phyloP scores from a whole-genome alignment of 2,797 vertebrate genomes.

The Lutjanus campechanus region DNA sequence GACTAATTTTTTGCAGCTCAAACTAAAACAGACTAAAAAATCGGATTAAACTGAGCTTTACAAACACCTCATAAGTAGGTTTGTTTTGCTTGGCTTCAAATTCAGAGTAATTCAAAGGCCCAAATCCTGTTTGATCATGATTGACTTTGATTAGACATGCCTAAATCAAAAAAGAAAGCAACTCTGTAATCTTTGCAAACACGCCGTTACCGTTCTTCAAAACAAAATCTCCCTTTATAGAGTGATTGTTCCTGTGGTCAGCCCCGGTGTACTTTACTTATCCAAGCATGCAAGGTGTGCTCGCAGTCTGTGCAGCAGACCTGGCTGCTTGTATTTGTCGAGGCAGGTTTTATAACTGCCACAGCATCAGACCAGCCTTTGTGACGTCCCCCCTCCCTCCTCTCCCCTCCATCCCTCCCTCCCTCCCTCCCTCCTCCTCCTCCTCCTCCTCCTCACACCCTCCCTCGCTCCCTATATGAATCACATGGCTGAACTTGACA shows the following conservation, averaged over 20 bases:
- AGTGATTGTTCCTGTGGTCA: slow-evolving; percentile 49
- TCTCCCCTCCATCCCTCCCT: neutral
- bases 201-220: slow-evolving; percentile 11
- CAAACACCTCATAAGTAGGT: neutral
- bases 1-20: too few relatives aligned
- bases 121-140: slow-evolving; percentile 47
- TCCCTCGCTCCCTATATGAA: slow-evolving; percentile 73
- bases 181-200: slow-evolving; percentile 51
- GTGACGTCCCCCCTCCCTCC: slow-evolving; percentile 62
- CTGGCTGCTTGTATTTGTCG: slow-evolving; percentile 69
- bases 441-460: slow-evolving; percentile 30
- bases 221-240: slow-evolving; percentile 28
- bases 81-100: neutral
- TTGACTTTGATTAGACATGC: slow-evolving; percentile 56
- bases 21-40: too few relatives aligned
- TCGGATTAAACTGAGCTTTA: neutral
- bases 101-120: slow-evolving; percentile 13
- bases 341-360: slow-evolving; percentile 83
- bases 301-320: slow-evolving; percentile 44
- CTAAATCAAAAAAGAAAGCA: slow-evolving; percentile 17
- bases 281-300: slow-evolving; percentile 59
- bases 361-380: slow-evolving; percentile 77
- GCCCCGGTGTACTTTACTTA: slow-evolving; percentile 15
- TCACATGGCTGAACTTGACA: slow-evolving; percentile 86
- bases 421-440: slow-evolving; percentile 9